Base-by-base conservation (phyloP, 2,888 invertebrate species). In the Limenitis camilla region DNA sequence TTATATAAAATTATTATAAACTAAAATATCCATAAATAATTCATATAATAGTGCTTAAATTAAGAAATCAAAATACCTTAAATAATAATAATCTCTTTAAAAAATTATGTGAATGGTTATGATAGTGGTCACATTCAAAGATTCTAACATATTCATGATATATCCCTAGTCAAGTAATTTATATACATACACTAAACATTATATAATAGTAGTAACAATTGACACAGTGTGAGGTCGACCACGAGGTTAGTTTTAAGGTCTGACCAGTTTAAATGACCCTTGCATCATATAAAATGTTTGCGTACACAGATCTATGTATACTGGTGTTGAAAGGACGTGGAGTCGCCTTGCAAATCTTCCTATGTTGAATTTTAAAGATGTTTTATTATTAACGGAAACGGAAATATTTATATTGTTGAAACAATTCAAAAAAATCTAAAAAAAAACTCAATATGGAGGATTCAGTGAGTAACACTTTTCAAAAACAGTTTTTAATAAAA, bases 161-260 rank as follows among this genome's bases (percentile, higher is more conserved):
- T n/a, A n/a, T n/a, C n/a, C n/a, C n/a, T n/a, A n/a, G n/a, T n/a
- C n/a, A n/a, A n/a, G n/a, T n/a, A n/a, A n/a, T 60, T 62, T 54
- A 54, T 61, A 52, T 52, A 51, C 49, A 58, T 58, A 56, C 55
- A 65, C 60, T 70, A 74, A 76, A 66, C 55, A 60, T 76, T 76
- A 76, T 69, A 74, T 76, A 76, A 66, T 27, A 33, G 52, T 62
- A 44, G 61, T 57, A 63, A 63, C 66, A 67, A 68, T 67, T 66
- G 66, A 62, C 68, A 62, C 57, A 61, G 40, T 4, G 10, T 48
- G 54, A 60, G 60, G 60, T 54, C 58, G 49, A 10, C 8, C 48
- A 29, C 53, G 40, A 60, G 53, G 53, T 49, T 47, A 41, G 28
- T 38, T 40, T 44, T 49, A 47, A 54, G 47, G 47, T 45, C 19